Conservation (phyloP, 64 coral and sea anemone species). For the Acropora yongei region DNA sequence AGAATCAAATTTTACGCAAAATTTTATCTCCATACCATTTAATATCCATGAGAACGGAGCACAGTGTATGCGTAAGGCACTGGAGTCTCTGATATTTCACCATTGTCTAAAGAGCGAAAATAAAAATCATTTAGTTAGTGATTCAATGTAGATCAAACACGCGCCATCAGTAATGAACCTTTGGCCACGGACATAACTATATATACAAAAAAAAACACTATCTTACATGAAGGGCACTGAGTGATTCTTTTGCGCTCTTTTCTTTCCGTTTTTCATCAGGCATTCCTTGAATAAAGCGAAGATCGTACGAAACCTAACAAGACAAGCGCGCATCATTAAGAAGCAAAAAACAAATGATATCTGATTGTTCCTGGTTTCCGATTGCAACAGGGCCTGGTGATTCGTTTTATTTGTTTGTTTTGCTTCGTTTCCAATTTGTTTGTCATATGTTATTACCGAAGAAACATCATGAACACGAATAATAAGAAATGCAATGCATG, state of each 20-base stretch:
- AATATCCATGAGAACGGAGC: slow-evolving; percentile 91
- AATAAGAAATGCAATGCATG: too few relatives aligned
- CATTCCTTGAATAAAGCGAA: slow-evolving; percentile 94
- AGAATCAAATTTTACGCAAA: too few relatives aligned
- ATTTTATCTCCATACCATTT: slow-evolving; percentile 67
- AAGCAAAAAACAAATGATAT: not conserved
- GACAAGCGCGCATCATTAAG: not conserved
- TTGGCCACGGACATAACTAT: not conserved
- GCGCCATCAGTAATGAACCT: not conserved
- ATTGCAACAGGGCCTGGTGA: too few relatives aligned
- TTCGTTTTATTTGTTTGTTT: too few relatives aligned
- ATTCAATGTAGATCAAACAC: too few relatives aligned
- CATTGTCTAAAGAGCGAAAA: slow-evolving; percentile 70
- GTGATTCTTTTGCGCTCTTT: slow-evolving; percentile 77
- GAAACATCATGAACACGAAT: not conserved
- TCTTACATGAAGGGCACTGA: slow-evolving; percentile 90
- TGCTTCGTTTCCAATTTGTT: too few relatives aligned
- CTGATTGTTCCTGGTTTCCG: too few relatives aligned
- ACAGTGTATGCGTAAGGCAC: slow-evolving; percentile 83
- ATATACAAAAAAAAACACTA: not conserved
- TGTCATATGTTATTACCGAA: too few relatives aligned
- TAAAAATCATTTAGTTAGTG: too few relatives aligned
- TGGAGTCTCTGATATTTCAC: slow-evolving; percentile 87
- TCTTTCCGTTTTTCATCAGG: slow-evolving; percentile 88
- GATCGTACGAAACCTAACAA: slow-evolving; percentile 84